Base-by-base conservation (phyloP, 1,140 invertebrate species). In the Cydia splendana region DNA sequence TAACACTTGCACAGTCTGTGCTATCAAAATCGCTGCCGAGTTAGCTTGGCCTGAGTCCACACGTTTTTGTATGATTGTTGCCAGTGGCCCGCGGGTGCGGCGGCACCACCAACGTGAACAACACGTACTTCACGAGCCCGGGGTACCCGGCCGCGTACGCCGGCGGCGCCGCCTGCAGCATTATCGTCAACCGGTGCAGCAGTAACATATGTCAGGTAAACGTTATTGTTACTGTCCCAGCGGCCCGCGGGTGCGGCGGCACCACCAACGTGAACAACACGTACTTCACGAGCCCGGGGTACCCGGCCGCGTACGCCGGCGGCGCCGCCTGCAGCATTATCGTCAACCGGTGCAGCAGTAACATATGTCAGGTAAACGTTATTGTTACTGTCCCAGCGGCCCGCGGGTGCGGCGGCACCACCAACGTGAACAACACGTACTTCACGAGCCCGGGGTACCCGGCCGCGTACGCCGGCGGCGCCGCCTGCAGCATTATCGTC, bases 51-150 rank as follows among this genome's bases (percentile, higher is more conserved):
- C 34, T 34, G 5, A 34, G 4, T 34, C 34, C 34, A 42, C 38
- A 10, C 9, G 7, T 42, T 42, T 42, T 42, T 53, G 38, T 65
- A 2, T 65, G 30, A 10, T 6, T 87, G 18, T 20, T 24, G 3
- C 0, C 51, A 97, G 96, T 97, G 88, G 94, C 96, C 81, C 94
- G 94, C 79, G 92, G 94, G 0, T 97, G 96, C 82, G 96, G 96
- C 4, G 93, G 94, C 9, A 94, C 94, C 0, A 96, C 96, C 0
- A 94, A 94, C 24, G 93, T 95, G 62, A 98, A 98, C 83, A 97
- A 97, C 77, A 98, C 97, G 0, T 97, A 98, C 86, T 98, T 98
- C 87, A 95, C 95, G 2, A 98, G 96, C 89, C 95, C 95, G 0
- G 95, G 94, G 2, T 97, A 96, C 92, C 96, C 96, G 1, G 94